Evolutionary conservation across 2,113 vertebrate species (phyloP).

Genomic region (Syngnathus scovelli): DNA sequence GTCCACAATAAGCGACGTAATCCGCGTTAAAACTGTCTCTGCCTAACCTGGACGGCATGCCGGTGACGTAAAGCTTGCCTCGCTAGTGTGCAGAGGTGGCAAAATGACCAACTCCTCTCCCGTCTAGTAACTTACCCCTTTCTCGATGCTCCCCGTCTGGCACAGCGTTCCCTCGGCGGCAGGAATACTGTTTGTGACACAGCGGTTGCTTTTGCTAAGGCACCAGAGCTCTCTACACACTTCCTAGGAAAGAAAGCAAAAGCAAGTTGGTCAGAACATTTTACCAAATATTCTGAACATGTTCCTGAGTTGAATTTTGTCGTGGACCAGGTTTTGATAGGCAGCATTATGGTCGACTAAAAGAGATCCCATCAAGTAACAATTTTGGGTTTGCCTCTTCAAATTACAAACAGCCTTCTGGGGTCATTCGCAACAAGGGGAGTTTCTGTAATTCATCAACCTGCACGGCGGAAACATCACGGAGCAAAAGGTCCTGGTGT

Average conservation of each 20-base stretch:
- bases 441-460: background rate
- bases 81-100: background rate
- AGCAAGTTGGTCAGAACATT: slow-evolving; percentile 92
- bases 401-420: background rate
- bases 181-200: slow-evolving; percentile 98
- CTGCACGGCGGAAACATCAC: slow-evolving; percentile 9
- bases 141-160: slow-evolving; percentile 93
- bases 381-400: background rate
- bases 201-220: slow-evolving; percentile 99
- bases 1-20: slow-evolving; percentile 73
- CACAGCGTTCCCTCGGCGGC: slow-evolving; percentile 95
- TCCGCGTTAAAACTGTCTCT: slow-evolving; percentile 78
- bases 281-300: slow-evolving; percentile 5
- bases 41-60: slow-evolving; percentile 67
- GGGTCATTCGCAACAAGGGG: background rate
- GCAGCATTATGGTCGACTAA: too few species aligned
- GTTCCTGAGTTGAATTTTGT: too few species aligned
- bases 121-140: slow-evolving; percentile 80
- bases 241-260: slow-evolving; percentile 99
- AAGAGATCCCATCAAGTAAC: too few species aligned
- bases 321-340: too few species aligned
- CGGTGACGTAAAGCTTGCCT: slow-evolving; percentile 59
- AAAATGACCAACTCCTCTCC: background rate
- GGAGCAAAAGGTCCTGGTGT: slow-evolving; percentile 34
- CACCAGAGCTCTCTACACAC: slow-evolving; percentile 99